Percentiles rank a stretch among this genome's conserved stretches.
Conservation (phyloP, 2,888 invertebrate species). For the Euproctis similis region DNA sequence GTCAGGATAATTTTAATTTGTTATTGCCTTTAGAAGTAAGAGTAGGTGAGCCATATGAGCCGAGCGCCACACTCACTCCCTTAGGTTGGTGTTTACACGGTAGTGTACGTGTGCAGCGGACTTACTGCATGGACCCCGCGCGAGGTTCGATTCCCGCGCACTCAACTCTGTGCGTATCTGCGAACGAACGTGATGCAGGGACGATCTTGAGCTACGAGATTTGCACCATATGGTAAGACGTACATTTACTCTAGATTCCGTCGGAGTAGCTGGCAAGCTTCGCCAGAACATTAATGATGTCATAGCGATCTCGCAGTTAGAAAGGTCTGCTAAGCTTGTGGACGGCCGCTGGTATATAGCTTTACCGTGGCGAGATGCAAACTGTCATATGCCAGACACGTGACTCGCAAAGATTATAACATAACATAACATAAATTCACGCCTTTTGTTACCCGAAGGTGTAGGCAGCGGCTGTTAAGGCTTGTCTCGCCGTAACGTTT, state of each 20-base stretch:
- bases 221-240: conserved; percentile 1
- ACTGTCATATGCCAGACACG: conserved; percentile 8
- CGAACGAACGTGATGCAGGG: neutral
- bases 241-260: conserved; percentile 1
- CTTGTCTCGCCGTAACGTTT: too few species aligned
- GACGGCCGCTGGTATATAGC: conserved; percentile 18
- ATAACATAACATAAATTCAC: too few species aligned
- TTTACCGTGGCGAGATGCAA: conserved; percentile 16
- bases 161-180: neutral
- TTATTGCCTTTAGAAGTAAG: conserved; percentile 16
- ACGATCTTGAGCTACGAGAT: conserved; percentile 3
- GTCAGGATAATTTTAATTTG: conserved; percentile 26
- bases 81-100: conserved; percentile 21
- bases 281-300: conserved; percentile 1
- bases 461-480: too few species aligned
- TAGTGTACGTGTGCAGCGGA: neutral
- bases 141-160: neutral
- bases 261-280: conserved; percentile 3
- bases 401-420: too few species aligned
- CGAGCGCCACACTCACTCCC: conserved; percentile 16
- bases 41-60: conserved; percentile 12
- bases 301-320: conserved; percentile 6
- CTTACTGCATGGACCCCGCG: neutral
- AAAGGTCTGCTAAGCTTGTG: conserved; percentile 7
- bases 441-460: too few species aligned